Evolutionary conservation across 2,888 invertebrate species (phyloP).

Genomic region (Brachycybe producta): DNA sequence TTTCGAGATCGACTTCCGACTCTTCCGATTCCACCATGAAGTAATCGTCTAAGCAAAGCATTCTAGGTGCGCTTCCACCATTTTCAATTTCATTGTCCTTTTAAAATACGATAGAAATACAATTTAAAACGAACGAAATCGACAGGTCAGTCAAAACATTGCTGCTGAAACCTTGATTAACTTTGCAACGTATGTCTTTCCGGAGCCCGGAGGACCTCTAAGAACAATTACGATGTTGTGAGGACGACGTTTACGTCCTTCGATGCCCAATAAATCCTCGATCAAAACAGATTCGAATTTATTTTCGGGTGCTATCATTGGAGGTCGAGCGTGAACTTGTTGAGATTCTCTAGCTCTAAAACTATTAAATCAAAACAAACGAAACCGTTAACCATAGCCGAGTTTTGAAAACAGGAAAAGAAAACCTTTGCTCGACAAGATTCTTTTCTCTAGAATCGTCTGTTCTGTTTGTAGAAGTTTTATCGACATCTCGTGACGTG

Average conservation of each 20-base stretch:
- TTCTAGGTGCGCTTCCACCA: conserved; percentile 76
- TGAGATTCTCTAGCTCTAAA: no score
- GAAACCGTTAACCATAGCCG: no score
- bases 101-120: conserved; percentile 21
- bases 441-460: no score
- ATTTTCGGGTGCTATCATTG: conserved; percentile 21
- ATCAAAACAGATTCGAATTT: conserved; percentile 42
- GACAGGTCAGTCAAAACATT: no score
- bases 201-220: conserved; percentile 86
- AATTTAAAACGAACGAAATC: neutral
- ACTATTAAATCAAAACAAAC: no score
- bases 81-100: conserved; percentile 61
- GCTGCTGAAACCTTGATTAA: conserved; percentile 57
- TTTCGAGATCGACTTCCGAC: conserved; percentile 46
- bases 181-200: conserved; percentile 81
- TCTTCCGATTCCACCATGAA: conserved; percentile 59
- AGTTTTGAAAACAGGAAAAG: no score
- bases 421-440: no score
- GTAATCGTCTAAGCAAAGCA: conserved; percentile 89
- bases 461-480: no score
- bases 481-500: no score
- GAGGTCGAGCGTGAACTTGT: no score
- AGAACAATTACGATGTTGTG: conserved; percentile 69
- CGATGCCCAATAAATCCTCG: conserved; percentile 67
- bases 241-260: conserved; percentile 68